Evolutionary conservation across 1,140 invertebrate species (phyloP).

Genomic region (silkworm (Bombyx mori)): ASM3026992v2 NC_085115.1:10206001-10206500

Average conservation of each 20-base stretch:
- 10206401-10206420: slow-evolving; percentile 18
- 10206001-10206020: too few species aligned
- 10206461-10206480: slow-evolving; percentile 21
- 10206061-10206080: too few species aligned
- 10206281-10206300: slow-evolving; percentile 22
- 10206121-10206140: too few species aligned
- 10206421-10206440: slow-evolving; percentile 18
- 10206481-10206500: slow-evolving; percentile 8
- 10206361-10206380: slow-evolving; percentile 31
- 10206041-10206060: too few species aligned
- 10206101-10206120: too few species aligned
- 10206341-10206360: slow-evolving; percentile 28
- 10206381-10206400: slow-evolving; percentile 33
- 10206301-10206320: slow-evolving; percentile 34
- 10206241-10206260: slow-evolving; percentile 4
- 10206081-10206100: too few species aligned
- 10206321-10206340: slow-evolving; percentile 35
- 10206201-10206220: too few species aligned
- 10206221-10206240: not conserved
- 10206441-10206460: slow-evolving; percentile 20
- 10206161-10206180: too few species aligned
- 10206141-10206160: too few species aligned
- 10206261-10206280: slow-evolving; percentile 11
- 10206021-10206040: too few species aligned
- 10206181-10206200: too few species aligned